Base-by-base conservation (phyloP, 2,888 invertebrate genomes). In the Gerris lacustris region DNA sequence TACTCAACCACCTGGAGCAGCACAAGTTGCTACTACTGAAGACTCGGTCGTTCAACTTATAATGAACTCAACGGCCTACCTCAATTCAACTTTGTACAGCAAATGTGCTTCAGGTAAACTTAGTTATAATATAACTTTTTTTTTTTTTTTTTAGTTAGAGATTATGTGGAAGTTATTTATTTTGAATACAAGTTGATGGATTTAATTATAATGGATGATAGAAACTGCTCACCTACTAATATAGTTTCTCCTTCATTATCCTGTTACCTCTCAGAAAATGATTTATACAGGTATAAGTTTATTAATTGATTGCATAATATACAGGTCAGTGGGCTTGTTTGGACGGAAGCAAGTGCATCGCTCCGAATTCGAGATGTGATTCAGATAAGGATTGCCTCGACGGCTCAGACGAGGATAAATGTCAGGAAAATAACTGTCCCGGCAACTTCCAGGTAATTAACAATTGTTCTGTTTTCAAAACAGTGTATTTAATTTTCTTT, bases 381-480 rank as follows among this genome's bases (percentile, higher is more conserved):
- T 84, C 86, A 0, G 82, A 84, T 68, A 81, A 82, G 45, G 86
- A 87, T 75, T 87, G 87, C 75, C 83, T 83, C 0, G 87, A 87
- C 76, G 85, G 83, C 44, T 86, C 86, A 0, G 87, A 87, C 77
- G 87, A 87, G 78, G 73, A 80, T 9, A 82, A 83, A 17, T 87
- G 87, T 76, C 78, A 81, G 67, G 80, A 82, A 76, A 81, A 83
- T 67, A 82, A 82, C n/a, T 87, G 87, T 76, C 84, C 83, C 5
- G 83, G 83, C 67, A 86, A 86, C 74, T 86, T 86, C 80, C 82
- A 84, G 76, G 81, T 82, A 77, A 31, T 31, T 4, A 31, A 31
- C 31, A 76, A 66, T 68, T 18, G 6, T 67, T 45, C 73, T 73
- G 17, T 70, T 63, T 62, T 64, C 67, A n/a, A 1, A 68, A 9